Conservation (phyloP, 1,140 invertebrate genomes). For the Panulirus ornatus region DNA sequence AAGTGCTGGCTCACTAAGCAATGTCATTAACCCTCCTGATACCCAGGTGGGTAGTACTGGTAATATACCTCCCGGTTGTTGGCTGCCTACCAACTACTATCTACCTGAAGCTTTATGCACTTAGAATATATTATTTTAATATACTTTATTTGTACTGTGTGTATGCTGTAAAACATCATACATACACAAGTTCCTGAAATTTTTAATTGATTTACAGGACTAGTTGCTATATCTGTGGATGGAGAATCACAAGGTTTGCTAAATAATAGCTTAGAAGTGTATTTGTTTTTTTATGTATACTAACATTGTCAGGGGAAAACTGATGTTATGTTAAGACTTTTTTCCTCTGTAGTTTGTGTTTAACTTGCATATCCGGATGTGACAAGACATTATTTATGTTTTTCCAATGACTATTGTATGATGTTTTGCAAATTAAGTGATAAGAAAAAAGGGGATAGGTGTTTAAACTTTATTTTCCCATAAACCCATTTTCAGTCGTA, state of each 20-base stretch:
- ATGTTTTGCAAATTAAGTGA: not conserved
- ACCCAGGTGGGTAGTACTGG: no score
- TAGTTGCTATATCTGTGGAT: constrained; percentile 55
- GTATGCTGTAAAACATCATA: no score
- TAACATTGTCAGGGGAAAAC: constrained; percentile 31
- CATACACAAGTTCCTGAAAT: not conserved
- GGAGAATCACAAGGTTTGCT: constrained; percentile 56
- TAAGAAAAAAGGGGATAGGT: not conserved
- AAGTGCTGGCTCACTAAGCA: no score
- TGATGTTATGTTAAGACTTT: not conserved
- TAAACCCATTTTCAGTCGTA: no score
- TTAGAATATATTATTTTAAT: no score
- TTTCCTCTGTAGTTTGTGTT: not conserved
- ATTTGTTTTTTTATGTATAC: constrained; percentile 43
- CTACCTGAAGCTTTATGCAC: no score
- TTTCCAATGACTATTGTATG: not conserved
- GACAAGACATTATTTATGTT: not conserved
- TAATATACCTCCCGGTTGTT: no score
- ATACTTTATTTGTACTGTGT: no score
- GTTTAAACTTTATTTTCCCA: no score
- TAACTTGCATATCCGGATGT: not conserved
- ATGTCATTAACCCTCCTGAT: no score
- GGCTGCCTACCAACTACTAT: no score
- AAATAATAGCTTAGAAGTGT: constrained; percentile 6
- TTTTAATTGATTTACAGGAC: constrained; percentile 62